These are phyloP conservation scores for Ryuthela nishihirai DNA, from an alignment of 2,888 invertebrate genomes.

Conservation along the genomic window DNA sequence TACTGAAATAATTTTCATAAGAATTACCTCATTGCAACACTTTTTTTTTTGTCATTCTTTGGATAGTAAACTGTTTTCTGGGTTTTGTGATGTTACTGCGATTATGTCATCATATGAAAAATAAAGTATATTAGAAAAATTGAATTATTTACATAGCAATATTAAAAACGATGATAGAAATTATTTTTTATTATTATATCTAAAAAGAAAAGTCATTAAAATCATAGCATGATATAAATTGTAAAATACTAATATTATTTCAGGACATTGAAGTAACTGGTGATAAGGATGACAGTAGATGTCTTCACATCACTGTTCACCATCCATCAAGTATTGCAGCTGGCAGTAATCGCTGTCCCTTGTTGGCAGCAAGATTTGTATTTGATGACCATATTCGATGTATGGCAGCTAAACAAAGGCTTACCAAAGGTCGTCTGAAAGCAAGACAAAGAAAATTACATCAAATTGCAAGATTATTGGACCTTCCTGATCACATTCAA, in stretches of 20 bases:
- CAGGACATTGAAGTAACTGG: constrained; percentile 93
- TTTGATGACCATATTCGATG: constrained; percentile 99
- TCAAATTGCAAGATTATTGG: constrained; percentile 86
- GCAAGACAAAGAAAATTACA: constrained; percentile 96
- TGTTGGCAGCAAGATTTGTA: constrained; percentile 87
- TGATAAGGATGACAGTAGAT: constrained; percentile 94
- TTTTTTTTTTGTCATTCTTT: too few species aligned
- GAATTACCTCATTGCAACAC: too few species aligned
- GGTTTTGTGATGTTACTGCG: too few species aligned
- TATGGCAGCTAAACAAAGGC: constrained; percentile 92
- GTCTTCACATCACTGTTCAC: constrained; percentile 89
- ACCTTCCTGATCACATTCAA: constrained; percentile 58
- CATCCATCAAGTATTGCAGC: constrained; percentile 55
- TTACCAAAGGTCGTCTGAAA: constrained; percentile 75
- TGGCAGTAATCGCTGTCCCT: constrained; percentile 58
- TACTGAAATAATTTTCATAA: too few species aligned
- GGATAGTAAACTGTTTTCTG: too few species aligned
- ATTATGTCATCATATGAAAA: too few species aligned
- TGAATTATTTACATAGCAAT: too few species aligned
- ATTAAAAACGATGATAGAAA: too few species aligned
- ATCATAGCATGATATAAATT: background rate
- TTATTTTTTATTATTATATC: too few species aligned
- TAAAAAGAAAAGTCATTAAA: too few species aligned
- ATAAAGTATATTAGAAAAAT: too few species aligned
- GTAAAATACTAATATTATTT: constrained; percentile 11